These are phyloP conservation scores for Chionis minor DNA, from an alignment of 2,113 vertebrate species.

Conservation along the genomic window DNA sequence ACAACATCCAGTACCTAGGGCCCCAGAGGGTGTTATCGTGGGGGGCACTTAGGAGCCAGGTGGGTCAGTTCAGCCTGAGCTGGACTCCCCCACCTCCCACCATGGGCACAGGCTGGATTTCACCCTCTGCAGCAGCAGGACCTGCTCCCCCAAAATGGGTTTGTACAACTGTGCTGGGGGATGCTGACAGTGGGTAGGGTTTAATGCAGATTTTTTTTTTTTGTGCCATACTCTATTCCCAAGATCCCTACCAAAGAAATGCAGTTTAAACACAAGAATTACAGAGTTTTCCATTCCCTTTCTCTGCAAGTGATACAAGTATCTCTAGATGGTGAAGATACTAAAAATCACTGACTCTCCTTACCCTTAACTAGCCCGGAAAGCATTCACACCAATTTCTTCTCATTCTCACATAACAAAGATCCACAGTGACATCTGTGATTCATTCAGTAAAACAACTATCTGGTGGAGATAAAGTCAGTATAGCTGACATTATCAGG, in stretches of 20 bases:
- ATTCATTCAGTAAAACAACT: neutral
- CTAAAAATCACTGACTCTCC: neutral
- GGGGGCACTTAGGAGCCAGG: neutral
- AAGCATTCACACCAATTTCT: neutral
- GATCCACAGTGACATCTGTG: neutral
- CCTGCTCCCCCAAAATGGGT: neutral
- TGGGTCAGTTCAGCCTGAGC: neutral
- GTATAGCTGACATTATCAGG: neutral
- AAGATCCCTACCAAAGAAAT: neutral
- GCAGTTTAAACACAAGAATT: neutral
- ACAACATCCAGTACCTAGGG: neutral
- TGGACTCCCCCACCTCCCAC: neutral
- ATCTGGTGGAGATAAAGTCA: neutral
- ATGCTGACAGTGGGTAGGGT: neutral
- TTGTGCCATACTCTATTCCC: neutral
- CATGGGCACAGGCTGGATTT: neutral
- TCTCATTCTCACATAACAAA: neutral
- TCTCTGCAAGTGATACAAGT: neutral
- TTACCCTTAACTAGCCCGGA: neutral
- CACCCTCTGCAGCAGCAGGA: neutral
- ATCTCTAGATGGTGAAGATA: neutral
- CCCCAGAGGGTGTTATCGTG: neutral
- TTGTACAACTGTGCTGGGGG: neutral
- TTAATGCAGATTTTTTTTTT: neutral
- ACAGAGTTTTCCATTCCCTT: neutral